A percentile compares a stretch with the other conserved stretches of the same genome.
Evolutionary conservation across 1,140 invertebrate species (phyloP).

Genomic region (Drosophila tropicalis): DNA sequence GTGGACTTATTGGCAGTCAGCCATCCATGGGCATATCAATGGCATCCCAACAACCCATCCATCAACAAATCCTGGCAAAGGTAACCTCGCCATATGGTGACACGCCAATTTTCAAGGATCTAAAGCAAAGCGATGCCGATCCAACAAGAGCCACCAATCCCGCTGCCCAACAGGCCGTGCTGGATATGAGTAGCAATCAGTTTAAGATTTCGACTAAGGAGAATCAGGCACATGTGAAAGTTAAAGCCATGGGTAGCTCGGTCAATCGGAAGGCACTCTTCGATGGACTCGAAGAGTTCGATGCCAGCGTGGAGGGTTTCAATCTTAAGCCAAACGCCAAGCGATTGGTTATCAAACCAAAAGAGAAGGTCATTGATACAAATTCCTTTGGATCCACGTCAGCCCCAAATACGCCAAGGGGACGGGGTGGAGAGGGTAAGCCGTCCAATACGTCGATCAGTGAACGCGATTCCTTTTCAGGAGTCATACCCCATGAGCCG

Average conservation of each 20-base stretch:
- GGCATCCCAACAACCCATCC: slow-evolving; percentile 83
- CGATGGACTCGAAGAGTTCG: slow-evolving; percentile 88
- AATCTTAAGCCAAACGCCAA: slow-evolving; percentile 87
- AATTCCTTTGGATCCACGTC: background rate
- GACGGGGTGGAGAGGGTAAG: slow-evolving; percentile 8
- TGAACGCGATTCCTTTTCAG: slow-evolving; percentile 63
- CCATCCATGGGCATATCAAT: slow-evolving; percentile 38
- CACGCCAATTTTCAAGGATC: slow-evolving; percentile 89
- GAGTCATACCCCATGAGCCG: slow-evolving; percentile 46
- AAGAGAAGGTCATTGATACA: slow-evolving; percentile 21
- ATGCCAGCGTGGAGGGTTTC: slow-evolving; percentile 87
- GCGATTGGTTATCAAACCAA: slow-evolving; percentile 85
- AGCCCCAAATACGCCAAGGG: slow-evolving; percentile 1
- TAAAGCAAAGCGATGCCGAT: slow-evolving; percentile 85
- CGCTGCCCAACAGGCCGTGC: slow-evolving; percentile 86
- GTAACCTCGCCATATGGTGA: slow-evolving; percentile 91
- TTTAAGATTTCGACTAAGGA: slow-evolving; percentile 87
- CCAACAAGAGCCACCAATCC: slow-evolving; percentile 90
- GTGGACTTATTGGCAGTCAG: slow-evolving; percentile 47
- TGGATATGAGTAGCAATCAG: slow-evolving; percentile 83
- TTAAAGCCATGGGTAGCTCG: slow-evolving; percentile 85
- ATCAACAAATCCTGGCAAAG: slow-evolving; percentile 88
- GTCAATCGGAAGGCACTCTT: slow-evolving; percentile 88
- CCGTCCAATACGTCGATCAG: slow-evolving; percentile 18
- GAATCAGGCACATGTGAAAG: slow-evolving; percentile 86